A percentile compares a stretch with the other conserved stretches of the same genome.
Conservation (phyloP, 2,797 vertebrate species). For the Gymnothorax javanicus region DNA sequence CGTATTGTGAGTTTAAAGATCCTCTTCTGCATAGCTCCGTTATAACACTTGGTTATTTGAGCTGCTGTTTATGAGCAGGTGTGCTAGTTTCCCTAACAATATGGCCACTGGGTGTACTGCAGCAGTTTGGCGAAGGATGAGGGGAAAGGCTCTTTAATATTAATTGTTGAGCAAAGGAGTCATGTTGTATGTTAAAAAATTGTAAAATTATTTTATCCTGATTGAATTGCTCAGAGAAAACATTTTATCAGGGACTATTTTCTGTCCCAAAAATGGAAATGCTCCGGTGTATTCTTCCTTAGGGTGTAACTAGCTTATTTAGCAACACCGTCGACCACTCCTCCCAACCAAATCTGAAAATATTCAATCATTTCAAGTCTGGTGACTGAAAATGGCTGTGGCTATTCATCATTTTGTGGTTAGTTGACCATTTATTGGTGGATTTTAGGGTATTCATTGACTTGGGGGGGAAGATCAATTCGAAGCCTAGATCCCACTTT, state of each 20-base stretch:
- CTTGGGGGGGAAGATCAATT: too few relatives aligned
- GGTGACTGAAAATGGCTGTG: too few relatives aligned
- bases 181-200: not conserved
- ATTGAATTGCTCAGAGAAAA: not conserved
- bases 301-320: not conserved
- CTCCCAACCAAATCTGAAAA: not conserved
- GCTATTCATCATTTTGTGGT: too few relatives aligned
- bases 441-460: too few relatives aligned
- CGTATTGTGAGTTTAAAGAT: too few relatives aligned
- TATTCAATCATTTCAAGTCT: not conserved
- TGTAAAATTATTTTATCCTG: not conserved
- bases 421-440: too few relatives aligned
- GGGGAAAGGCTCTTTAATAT: not conserved
- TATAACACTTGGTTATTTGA: too few relatives aligned
- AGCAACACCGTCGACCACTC: not conserved
- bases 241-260: not conserved
- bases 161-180: not conserved
- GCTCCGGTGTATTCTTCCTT: not conserved
- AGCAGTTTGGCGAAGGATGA: slow-evolving; percentile 4
- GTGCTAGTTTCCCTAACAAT: too few relatives aligned
- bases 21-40: too few relatives aligned
- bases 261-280: not conserved
- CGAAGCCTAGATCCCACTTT: too few relatives aligned
- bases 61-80: too few relatives aligned
- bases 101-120: too few relatives aligned